Conservation (phyloP, 2,113 vertebrate genomes). For the Ceuthmochares aereus region DNA sequence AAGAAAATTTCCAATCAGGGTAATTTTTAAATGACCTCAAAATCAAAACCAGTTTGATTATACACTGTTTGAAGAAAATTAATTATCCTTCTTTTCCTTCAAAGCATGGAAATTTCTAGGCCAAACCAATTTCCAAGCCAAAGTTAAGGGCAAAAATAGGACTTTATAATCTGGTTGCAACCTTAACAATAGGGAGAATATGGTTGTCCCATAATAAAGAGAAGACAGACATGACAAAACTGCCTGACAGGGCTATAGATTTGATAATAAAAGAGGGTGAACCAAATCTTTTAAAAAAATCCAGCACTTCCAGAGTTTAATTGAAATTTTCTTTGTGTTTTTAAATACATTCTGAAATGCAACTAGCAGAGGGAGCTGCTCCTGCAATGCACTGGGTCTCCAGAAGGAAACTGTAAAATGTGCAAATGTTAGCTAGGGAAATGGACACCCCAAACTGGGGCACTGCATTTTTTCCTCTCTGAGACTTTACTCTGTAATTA, state of each 20-base stretch:
- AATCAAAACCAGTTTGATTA: slow-evolving; percentile 61
- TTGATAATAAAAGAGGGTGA: background rate
- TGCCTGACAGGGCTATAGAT: background rate
- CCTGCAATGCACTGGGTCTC: accelerated
- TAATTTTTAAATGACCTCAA: slow-evolving; percentile 58
- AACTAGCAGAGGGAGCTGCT: background rate
- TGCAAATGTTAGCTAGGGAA: background rate
- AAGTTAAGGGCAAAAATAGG: slow-evolving; percentile 54
- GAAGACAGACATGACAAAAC: slow-evolving; percentile 26
- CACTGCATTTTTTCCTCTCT: background rate
- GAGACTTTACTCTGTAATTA: background rate
- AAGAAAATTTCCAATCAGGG: slow-evolving; percentile 33
- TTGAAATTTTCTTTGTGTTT: background rate
- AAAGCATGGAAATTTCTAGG: slow-evolving; percentile 65
- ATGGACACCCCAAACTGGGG: background rate
- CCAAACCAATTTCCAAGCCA: slow-evolving; percentile 36
- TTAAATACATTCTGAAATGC: background rate
- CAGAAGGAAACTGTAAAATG: background rate
- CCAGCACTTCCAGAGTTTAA: background rate
- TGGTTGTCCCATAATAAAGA: slow-evolving; percentile 32
- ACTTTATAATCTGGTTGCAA: slow-evolving; percentile 38
- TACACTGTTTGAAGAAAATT: slow-evolving; percentile 67
- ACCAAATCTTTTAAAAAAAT: background rate
- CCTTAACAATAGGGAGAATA: background rate
- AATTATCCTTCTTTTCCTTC: slow-evolving; percentile 63